Evolutionary conservation across 2,797 vertebrate genomes (phyloP).

Genomic region (Glossophaga mutica): DNA sequence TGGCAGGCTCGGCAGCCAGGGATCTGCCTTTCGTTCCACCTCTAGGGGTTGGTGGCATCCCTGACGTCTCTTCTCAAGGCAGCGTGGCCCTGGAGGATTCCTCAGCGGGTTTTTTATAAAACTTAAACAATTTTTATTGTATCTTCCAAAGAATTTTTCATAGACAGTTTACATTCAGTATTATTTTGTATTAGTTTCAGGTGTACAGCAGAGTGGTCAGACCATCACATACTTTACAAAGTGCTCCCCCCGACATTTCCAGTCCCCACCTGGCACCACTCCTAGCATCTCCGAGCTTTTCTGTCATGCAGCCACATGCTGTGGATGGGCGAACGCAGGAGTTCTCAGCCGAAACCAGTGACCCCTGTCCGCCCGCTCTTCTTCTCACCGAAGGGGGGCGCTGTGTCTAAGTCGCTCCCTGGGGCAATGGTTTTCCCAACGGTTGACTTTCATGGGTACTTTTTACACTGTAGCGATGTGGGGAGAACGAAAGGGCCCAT

Average conservation of each 20-base stretch:
- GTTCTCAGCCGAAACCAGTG: no score
- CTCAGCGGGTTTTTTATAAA: not conserved
- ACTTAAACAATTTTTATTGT: not conserved
- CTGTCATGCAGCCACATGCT: no score
- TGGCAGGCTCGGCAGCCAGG: no score
- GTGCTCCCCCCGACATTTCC: not conserved
- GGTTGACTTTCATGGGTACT: not conserved
- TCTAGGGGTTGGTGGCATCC: no score
- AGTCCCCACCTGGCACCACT: not conserved
- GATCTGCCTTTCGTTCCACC: no score
- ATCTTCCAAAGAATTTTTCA: not conserved
- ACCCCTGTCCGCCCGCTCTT: no score
- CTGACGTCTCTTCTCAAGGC: not conserved
- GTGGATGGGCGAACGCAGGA: no score
- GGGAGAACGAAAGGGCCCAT: not conserved
- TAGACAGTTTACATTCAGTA: no score
- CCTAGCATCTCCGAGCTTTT: not conserved
- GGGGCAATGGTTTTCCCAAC: fast-evolving
- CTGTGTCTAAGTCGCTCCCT: fast-evolving
- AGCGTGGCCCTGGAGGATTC: no score
- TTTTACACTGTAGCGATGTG: fast-evolving
- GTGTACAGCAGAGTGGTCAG: not conserved
- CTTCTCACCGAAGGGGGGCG: no score
- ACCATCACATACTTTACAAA: not conserved
- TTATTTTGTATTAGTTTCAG: not conserved